phyloP scores from a whole-genome alignment of 2,113 vertebrate genomes.

The Pungitius pungitius region DNA sequence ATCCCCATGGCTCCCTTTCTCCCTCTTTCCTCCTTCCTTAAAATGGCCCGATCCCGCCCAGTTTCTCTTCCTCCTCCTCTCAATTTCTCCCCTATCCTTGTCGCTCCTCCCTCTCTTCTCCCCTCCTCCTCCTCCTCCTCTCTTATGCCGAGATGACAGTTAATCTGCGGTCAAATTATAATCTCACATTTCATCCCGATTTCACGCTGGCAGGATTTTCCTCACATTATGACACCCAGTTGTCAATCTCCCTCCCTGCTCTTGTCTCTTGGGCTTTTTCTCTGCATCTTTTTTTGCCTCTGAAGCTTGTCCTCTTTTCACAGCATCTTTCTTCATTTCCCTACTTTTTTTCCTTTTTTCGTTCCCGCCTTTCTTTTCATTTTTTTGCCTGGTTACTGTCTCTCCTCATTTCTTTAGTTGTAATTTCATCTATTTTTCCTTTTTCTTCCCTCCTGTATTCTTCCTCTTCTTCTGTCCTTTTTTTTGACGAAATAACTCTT shows the following conservation, averaged over 20 bases:
- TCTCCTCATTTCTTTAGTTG: neutral
- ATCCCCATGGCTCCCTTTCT: neutral
- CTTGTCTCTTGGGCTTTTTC: slow-evolving; percentile 9
- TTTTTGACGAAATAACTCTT: slow-evolving; percentile 1
- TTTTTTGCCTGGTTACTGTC: neutral
- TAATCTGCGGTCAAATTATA: slow-evolving; percentile 66
- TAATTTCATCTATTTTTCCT: neutral
- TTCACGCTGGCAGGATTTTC: slow-evolving; percentile 64
- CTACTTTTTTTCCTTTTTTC: neutral
- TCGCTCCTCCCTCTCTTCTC: neutral
- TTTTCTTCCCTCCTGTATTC: neutral
- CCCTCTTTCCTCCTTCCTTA: neutral
- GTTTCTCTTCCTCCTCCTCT: neutral
- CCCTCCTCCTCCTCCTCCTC: neutral
- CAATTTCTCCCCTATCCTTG: neutral
- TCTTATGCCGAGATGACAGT: slow-evolving; percentile 40
- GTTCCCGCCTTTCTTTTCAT: neutral
- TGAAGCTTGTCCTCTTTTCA: neutral
- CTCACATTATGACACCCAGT: slow-evolving; percentile 48
- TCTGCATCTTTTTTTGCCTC: neutral
- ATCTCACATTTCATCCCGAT: slow-evolving; percentile 72
- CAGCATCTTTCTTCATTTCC: neutral
- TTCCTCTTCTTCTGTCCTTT: neutral
- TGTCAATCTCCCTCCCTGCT: slow-evolving; percentile 46
- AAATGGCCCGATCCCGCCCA: neutral